These are phyloP conservation scores for Drosophila dunni DNA, from an alignment of 1,140 invertebrate genomes.

Conservation along the genomic window DNA sequence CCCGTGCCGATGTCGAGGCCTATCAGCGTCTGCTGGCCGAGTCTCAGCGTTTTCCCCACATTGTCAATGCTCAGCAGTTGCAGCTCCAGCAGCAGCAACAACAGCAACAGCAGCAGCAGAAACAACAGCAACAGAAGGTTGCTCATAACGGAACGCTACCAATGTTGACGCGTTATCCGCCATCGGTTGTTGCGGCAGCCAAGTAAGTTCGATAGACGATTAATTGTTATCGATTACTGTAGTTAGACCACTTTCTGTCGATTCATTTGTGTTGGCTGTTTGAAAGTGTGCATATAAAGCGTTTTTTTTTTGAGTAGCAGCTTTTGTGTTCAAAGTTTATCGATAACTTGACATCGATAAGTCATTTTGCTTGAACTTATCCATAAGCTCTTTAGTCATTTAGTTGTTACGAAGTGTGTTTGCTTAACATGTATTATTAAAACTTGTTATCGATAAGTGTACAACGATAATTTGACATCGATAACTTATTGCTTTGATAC, in stretches of 20 bases:
- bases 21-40: conserved; percentile 67
- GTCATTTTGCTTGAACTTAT: too few species aligned
- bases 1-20: conserved; percentile 63
- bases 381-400: too few species aligned
- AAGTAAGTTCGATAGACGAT: conserved; percentile 57
- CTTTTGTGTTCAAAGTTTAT: too few species aligned
- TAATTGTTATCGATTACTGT: neutral
- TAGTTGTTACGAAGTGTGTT: too few species aligned
- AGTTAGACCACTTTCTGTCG: neutral
- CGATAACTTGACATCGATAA: too few species aligned
- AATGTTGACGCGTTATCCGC: conserved; percentile 69
- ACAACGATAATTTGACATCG: too few species aligned
- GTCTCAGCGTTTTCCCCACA: conserved; percentile 69
- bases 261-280: too few species aligned
- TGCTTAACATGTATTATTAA: too few species aligned
- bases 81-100: conserved; percentile 63
- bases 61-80: conserved; percentile 70
- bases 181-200: conserved; percentile 41
- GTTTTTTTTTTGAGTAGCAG: too few species aligned
- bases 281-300: too few species aligned
- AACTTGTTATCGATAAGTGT: too few species aligned
- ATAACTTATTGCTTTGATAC: too few species aligned
- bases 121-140: conserved; percentile 63
- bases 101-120: conserved; percentile 45
- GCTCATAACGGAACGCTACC: conserved; percentile 65